Base-by-base conservation (phyloP, 2,888 invertebrate species). In the Calameuta pallipes region DNA sequence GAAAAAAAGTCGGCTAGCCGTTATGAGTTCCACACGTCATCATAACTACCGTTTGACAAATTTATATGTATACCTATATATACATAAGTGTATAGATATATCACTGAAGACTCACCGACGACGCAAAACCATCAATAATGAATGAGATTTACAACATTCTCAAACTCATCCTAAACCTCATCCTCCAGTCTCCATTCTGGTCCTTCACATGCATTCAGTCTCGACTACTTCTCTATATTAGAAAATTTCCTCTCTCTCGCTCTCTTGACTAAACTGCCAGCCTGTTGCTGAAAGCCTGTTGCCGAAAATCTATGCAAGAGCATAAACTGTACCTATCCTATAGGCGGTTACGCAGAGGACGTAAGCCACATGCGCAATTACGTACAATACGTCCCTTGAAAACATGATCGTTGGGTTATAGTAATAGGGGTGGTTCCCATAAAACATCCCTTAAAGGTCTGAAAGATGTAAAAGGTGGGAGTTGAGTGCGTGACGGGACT, bases 401-500 rank as follows among this genome's bases (percentile, higher is more conserved):
- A 56, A 56, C 23, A 23, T 6, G 15, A 56, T 56, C 56, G 23
- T 15, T 56, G 23, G 23, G 56, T 23, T 56, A 23, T 23, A 23
- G 9, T 56, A 9, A 56, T 23, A 23, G 15, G 56, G 56, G 23
- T 37, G 23, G 9, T 56, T 23, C 9, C 23, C 23, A 23, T 56
- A 56, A 56, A 56, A 56, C 9, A 23, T 56, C 6, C 56, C 23
- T 15, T 56, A 56, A 56, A 56, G 23, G 56, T 56, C 23, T 56
- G 23, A 56, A 56, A 56, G 9, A 56, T 0, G 56, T 56, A 56
- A 23, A 56, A 23, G 56, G 56, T 23, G 56, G 56, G 1, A 6
- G 9, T 23, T 2, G 9, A 56, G 56, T 56, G 75, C 80, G 80
- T 80, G 80, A 78, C 78, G 73, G 33, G 71, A 56, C 80, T 78